phyloP scores from a whole-genome alignment of 2,797 vertebrate genomes.

The Chelon labrosus region DNA sequence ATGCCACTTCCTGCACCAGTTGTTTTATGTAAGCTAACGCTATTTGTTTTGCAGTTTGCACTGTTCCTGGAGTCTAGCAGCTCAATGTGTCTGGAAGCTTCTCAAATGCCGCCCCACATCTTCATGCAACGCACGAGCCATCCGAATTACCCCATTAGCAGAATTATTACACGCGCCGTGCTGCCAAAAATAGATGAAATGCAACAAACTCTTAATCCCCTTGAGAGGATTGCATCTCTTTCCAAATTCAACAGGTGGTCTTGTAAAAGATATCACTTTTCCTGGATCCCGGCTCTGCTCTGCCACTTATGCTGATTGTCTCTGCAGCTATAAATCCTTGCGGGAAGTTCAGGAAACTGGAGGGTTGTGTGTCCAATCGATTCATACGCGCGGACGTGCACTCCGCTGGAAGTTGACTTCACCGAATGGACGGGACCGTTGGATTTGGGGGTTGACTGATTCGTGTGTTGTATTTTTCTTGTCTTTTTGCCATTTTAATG shows the following conservation, averaged over 20 bases:
- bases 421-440: no score
- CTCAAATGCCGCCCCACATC: neutral
- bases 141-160: conserved; percentile 40
- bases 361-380: conserved; percentile 56
- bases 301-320: conserved; percentile 71
- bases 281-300: conserved; percentile 49
- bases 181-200: conserved; percentile 63
- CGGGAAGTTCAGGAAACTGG: conserved; percentile 53
- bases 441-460: no score
- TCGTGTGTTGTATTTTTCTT: neutral
- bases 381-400: conserved; percentile 39
- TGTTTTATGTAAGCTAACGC: neutral
- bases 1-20: conserved; percentile 1
- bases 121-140: conserved; percentile 23
- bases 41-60: neutral
- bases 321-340: conserved; percentile 63
- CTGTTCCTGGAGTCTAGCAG: neutral
- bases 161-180: conserved; percentile 47
- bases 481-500: neutral
- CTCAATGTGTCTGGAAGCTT: neutral
- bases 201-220: conserved; percentile 63
- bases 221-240: conserved; percentile 52
- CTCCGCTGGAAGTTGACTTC: conserved; percentile 29
- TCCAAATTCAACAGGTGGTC: conserved; percentile 72
- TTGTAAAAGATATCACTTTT: conserved; percentile 68